A percentile compares a stretch with the other conserved stretches of the same genome.
These are phyloP conservation scores for Tethea ocularis DNA, from an alignment of 2,888 invertebrate genomes.

Conservation along the genomic window DNA sequence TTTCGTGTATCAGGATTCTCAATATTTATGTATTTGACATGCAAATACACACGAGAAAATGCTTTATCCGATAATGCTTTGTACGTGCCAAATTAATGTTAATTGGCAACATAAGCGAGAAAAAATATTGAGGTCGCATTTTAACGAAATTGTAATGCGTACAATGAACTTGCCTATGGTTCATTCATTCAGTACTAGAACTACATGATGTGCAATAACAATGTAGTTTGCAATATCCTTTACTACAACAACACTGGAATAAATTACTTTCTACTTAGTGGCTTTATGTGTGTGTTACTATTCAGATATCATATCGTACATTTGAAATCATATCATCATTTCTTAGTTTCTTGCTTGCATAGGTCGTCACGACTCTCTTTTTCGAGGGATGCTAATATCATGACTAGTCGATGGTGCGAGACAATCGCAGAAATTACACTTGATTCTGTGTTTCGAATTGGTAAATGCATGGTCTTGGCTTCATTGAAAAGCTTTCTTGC, in stretches of 20 bases:
- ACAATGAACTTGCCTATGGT: neutral
- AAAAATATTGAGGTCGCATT: neutral
- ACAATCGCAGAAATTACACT: too few relatives aligned
- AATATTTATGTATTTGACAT: neutral
- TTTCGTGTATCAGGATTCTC: neutral
- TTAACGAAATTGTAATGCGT: constrained; percentile 1
- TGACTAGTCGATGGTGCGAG: too few relatives aligned
- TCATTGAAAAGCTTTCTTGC: too few relatives aligned
- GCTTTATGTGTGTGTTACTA: too few relatives aligned
- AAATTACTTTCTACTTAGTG: too few relatives aligned
- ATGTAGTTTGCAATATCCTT: neutral
- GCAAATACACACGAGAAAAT: neutral
- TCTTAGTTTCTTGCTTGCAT: too few relatives aligned
- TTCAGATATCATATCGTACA: too few relatives aligned
- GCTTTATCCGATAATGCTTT: neutral
- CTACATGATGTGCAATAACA: neutral
- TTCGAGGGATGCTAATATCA: too few relatives aligned
- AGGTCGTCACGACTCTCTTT: too few relatives aligned
- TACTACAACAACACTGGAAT: neutral
- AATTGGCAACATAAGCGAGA: neutral
- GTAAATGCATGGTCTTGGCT: too few relatives aligned
- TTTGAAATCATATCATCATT: too few relatives aligned
- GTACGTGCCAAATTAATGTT: neutral
- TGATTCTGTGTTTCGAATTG: too few relatives aligned
- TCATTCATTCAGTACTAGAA: neutral